These are phyloP conservation scores for Rhinoraja longicauda DNA, from an alignment of 2,797 vertebrate species.

Conservation along the genomic window DNA sequence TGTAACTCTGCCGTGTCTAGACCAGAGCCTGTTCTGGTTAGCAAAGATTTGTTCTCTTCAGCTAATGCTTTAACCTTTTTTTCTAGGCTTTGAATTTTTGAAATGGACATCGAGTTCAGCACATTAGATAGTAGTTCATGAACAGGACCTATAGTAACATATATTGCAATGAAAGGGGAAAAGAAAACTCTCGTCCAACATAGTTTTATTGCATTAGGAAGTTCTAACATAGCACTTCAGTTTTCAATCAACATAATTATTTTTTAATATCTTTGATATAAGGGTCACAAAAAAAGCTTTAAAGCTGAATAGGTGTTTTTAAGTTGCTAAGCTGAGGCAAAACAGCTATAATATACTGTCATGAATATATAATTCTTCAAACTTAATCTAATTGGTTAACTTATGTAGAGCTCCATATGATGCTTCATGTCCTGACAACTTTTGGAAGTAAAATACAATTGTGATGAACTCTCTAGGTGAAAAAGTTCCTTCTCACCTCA, in stretches of 20 bases:
- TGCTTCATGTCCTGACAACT: not conserved
- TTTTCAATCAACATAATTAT: not conserved
- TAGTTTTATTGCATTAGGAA: not conserved
- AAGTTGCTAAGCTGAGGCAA: not conserved
- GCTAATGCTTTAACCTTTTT: not conserved
- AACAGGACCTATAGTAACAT: not conserved
- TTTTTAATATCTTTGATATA: not conserved
- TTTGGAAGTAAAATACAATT: not conserved
- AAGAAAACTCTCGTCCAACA: not conserved
- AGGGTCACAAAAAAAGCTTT: not conserved
- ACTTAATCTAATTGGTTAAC: not conserved
- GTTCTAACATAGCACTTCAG: not conserved
- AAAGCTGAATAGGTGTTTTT: not conserved
- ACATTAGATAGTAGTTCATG: conserved; percentile 2
- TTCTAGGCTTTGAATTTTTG: conserved; percentile 25
- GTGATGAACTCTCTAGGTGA: too few relatives aligned
- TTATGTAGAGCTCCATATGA: not conserved
- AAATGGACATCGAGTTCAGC: not conserved
- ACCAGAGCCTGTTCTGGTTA: not conserved
- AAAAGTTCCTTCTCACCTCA: too few relatives aligned
- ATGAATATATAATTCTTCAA: not conserved
- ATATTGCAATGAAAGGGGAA: not conserved
- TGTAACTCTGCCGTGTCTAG: conserved; percentile 37
- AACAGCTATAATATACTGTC: not conserved
- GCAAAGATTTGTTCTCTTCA: conserved; percentile 31